Conservation (phyloP, 2,113 vertebrate species). For the Sorex fumeus region DNA sequence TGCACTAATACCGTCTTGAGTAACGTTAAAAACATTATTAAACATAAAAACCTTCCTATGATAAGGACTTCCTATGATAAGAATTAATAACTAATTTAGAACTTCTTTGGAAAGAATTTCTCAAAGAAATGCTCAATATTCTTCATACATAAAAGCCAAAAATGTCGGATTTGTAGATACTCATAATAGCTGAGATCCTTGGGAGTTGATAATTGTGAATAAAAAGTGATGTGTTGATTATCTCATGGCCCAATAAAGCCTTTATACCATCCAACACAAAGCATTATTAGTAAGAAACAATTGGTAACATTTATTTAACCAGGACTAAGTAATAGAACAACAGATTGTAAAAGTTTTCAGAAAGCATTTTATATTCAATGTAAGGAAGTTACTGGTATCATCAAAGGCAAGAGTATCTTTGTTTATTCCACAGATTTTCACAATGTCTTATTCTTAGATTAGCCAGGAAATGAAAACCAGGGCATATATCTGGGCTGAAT, state of each 20-base stretch:
- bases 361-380: background rate
- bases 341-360: background rate
- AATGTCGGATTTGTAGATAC: background rate
- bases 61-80: too few relatives aligned
- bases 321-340: slow-evolving; percentile 30
- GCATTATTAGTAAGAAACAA: background rate
- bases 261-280: background rate
- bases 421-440: background rate
- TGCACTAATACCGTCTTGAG: background rate
- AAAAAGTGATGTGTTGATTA: background rate
- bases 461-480: background rate
- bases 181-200: background rate
- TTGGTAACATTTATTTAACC: slow-evolving; percentile 5
- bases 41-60: background rate
- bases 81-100: background rate
- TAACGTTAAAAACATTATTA: background rate
- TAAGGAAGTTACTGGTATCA: background rate
- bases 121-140: background rate
- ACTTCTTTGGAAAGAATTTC: slow-evolving; percentile 36
- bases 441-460: slow-evolving; percentile 38
- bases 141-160: background rate
- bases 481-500: background rate
- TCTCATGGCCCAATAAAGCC: slow-evolving; percentile 8
- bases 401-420: background rate
- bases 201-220: background rate